These are phyloP conservation scores for Dermolepida albohirtum DNA, from an alignment of 2,888 invertebrate species.

Conservation along the genomic window DNA sequence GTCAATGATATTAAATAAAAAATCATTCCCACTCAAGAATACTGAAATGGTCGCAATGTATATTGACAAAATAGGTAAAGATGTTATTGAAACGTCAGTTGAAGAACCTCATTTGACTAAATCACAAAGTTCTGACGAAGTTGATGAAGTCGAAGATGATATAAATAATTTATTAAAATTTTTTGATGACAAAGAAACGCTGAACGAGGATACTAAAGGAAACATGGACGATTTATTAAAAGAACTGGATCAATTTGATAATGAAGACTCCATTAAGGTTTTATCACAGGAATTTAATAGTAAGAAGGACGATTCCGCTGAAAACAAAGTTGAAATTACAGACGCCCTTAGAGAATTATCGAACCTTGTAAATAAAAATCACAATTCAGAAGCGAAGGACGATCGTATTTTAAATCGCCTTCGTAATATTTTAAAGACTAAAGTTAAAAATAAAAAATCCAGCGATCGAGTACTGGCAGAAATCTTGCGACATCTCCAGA, in stretches of 20 bases:
- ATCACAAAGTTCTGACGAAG: constrained; percentile 26
- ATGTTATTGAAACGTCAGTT: constrained; percentile 12
- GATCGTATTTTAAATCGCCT: background rate
- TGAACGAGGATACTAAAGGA: constrained; percentile 6
- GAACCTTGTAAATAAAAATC: background rate
- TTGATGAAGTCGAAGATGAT: constrained; percentile 10
- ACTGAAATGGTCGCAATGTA: constrained; percentile 9
- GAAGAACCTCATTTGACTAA: constrained; percentile 1
- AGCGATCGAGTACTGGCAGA: constrained; percentile 36
- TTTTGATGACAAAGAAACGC: constrained; percentile 41
- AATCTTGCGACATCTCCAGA: constrained; percentile 35
- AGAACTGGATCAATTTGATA: constrained; percentile 13
- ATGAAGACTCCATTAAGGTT: background rate
- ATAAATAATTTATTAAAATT: constrained; percentile 27
- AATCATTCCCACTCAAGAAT: background rate
- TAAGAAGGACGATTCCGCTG: background rate
- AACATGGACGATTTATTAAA: constrained; percentile 16
- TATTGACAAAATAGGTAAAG: too few species aligned
- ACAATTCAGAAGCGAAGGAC: constrained; percentile 4
- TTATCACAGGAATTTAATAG: background rate
- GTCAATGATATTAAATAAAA: background rate
- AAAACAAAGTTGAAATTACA: background rate
- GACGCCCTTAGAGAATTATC: background rate
- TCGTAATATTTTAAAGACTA: background rate
- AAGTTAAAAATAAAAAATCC: background rate